Percentiles rank a stretch among this genome's conserved stretches.
Conservation (phyloP, 1,140 invertebrate genomes). For the Drosophila sp. region DNA sequence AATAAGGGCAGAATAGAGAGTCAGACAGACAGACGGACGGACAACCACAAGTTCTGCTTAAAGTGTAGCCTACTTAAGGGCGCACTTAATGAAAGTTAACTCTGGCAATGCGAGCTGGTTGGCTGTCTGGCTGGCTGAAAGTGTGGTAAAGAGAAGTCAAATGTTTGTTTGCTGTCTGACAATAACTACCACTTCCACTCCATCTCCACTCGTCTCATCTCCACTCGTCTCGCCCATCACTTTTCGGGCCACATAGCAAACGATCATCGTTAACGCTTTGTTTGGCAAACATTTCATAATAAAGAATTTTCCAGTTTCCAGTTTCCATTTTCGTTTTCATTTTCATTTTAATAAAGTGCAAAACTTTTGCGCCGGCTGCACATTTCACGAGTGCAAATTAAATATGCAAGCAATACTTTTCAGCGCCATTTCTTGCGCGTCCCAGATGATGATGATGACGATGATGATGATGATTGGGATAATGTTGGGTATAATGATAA, state of each 20-base stretch:
- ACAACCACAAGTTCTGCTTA: slow-evolving; percentile 38
- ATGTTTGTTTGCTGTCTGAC: slow-evolving; percentile 15
- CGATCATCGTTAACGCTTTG: slow-evolving; percentile 14
- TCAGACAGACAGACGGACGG: slow-evolving; percentile 7
- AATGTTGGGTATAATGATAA: slow-evolving; percentile 34
- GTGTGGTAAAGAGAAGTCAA: slow-evolving; percentile 3
- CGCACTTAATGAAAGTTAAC: slow-evolving; percentile 51
- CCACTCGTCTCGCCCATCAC: background rate
- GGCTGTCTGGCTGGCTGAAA: background rate
- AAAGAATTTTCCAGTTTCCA: slow-evolving; percentile 40
- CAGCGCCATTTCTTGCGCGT: slow-evolving; percentile 7
- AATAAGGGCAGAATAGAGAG: slow-evolving; percentile 7
- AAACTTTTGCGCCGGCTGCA: slow-evolving; percentile 41
- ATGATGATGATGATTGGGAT: slow-evolving; percentile 32
- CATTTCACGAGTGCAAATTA: slow-evolving; percentile 71
- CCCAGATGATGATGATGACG: background rate
- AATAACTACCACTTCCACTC: background rate
- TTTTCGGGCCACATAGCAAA: background rate
- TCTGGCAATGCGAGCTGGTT: background rate
- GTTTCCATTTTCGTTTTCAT: slow-evolving; percentile 31
- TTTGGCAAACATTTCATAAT: slow-evolving; percentile 34
- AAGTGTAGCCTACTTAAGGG: slow-evolving; percentile 61
- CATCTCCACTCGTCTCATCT: background rate
- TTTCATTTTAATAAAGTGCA: slow-evolving; percentile 63
- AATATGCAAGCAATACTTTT: slow-evolving; percentile 61